Percentiles rank a stretch among this genome's conserved stretches.
These are phyloP conservation scores for Aphodius granarius DNA, from an alignment of 2,888 invertebrate genomes.

Conservation along the genomic window DNA sequence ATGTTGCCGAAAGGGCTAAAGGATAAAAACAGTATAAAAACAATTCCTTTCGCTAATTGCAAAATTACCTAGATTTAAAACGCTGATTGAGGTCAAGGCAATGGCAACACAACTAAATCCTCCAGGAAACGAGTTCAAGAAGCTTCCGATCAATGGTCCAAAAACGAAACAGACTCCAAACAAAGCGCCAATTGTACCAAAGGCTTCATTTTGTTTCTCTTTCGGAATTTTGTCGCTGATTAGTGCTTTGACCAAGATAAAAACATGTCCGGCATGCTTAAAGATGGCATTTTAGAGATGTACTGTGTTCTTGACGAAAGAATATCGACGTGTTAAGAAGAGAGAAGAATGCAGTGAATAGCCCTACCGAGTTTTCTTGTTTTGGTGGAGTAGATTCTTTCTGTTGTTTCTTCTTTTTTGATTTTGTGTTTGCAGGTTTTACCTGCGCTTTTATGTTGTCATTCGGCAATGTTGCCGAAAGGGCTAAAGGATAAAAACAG, in stretches of 20 bases:
- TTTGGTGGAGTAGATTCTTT: not conserved
- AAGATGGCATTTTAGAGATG: not conserved
- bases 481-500: not conserved
- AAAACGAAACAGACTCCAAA: slow-evolving; percentile 67
- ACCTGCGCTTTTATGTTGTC: not conserved
- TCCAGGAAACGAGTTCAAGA: slow-evolving; percentile 57
- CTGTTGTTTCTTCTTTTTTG: slow-evolving; percentile 5
- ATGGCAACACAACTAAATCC: slow-evolving; percentile 57
- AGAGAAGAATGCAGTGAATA: slow-evolving; percentile 46
- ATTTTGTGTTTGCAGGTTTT: not conserved
- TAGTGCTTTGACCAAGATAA: slow-evolving; percentile 63
- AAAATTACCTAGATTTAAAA: slow-evolving; percentile 59
- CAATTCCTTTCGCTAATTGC: no score
- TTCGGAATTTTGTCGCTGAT: slow-evolving; percentile 60
- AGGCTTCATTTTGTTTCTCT: slow-evolving; percentile 58
- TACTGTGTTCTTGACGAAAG: slow-evolving; percentile 10
- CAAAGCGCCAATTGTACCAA: slow-evolving; percentile 66
- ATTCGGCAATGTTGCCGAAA: not conserved
- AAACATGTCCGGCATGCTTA: slow-evolving; percentile 60
- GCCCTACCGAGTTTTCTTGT: slow-evolving; percentile 7
- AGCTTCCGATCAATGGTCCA: slow-evolving; percentile 67
- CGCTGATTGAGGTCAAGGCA: slow-evolving; percentile 55
- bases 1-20: no score
- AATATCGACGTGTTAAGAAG: slow-evolving; percentile 24
- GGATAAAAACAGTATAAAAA: no score